phyloP scores from a whole-genome alignment of 2,113 vertebrate species.

The Podarcis raffonei region DNA sequence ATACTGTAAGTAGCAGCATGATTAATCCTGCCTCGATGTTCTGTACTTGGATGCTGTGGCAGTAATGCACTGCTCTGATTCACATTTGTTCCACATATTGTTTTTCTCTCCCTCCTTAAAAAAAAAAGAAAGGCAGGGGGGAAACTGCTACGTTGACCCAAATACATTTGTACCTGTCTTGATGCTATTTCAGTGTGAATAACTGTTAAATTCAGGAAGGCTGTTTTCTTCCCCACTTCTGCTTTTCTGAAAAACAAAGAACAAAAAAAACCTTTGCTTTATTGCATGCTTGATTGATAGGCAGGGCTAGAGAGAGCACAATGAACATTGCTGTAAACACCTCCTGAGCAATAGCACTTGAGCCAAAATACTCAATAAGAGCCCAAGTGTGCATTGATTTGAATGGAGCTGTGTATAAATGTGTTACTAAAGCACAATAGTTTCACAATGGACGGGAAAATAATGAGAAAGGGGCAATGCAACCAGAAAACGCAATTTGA shows the following conservation, averaged over 20 bases:
- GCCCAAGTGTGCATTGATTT: slow-evolving; percentile 34
- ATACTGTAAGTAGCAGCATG: neutral
- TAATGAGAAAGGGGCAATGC: neutral
- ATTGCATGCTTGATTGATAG: slow-evolving; percentile 60
- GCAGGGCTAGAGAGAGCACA: slow-evolving; percentile 52
- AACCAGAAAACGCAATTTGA: slow-evolving; percentile 1
- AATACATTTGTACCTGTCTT: slow-evolving; percentile 46
- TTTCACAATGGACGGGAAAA: neutral
- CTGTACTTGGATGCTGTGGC: neutral
- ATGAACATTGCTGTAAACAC: slow-evolving; percentile 54
- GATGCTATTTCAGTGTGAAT: slow-evolving; percentile 42
- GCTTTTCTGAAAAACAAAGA: neutral
- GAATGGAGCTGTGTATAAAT: slow-evolving; percentile 34
- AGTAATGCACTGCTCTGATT: neutral
- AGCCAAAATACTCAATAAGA: slow-evolving; percentile 59
- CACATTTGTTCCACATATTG: neutral
- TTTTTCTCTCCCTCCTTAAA: neutral
- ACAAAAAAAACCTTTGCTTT: slow-evolving; percentile 41
- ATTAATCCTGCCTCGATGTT: neutral
- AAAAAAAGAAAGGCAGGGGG: neutral
- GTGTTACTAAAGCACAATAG: slow-evolving; percentile 6
- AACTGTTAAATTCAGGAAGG: slow-evolving; percentile 45
- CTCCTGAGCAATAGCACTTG: slow-evolving; percentile 47
- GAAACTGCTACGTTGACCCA: slow-evolving; percentile 42
- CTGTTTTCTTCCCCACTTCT: slow-evolving; percentile 46